phyloP scores from a whole-genome alignment of 2,113 vertebrate species.

The Marmota monax region DNA sequence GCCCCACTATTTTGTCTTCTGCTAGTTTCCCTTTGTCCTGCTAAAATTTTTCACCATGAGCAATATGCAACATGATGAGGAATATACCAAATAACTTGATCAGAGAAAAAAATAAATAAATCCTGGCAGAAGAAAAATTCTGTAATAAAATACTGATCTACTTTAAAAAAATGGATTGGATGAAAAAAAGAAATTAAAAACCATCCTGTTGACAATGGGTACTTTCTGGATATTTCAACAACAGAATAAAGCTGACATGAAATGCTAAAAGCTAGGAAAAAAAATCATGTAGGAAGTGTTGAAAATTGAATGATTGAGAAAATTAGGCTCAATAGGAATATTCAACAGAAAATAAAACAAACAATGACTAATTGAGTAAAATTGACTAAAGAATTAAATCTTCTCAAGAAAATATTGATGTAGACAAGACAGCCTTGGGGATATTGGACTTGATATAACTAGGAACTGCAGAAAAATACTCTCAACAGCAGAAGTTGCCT shows the following conservation, averaged over 20 bases:
- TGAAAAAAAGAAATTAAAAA: slow-evolving; percentile 38
- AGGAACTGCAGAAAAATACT: background rate
- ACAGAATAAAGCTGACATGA: background rate
- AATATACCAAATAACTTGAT: background rate
- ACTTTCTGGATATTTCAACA: background rate
- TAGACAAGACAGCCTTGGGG: background rate
- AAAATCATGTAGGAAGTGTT: background rate
- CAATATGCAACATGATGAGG: slow-evolving; percentile 10
- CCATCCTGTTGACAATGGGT: background rate
- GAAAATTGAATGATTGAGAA: slow-evolving; percentile 40
- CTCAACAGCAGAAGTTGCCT: background rate
- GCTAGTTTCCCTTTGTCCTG: background rate
- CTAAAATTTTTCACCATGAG: background rate
- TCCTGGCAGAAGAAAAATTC: slow-evolving; percentile 13
- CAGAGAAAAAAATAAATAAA: background rate
- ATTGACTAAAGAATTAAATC: slow-evolving; percentile 27
- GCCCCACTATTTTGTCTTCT: background rate
- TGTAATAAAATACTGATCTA: background rate
- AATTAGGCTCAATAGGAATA: background rate
- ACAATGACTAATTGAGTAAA: slow-evolving; percentile 12
- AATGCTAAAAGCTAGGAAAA: background rate
- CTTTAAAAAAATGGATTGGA: background rate
- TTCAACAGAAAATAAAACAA: slow-evolving; percentile 33
- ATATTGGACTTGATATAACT: background rate
- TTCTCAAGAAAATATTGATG: slow-evolving; percentile 7